Base-by-base conservation (phyloP, 2,888 invertebrate genomes). In the Pristionchus entomophagus region DNA sequence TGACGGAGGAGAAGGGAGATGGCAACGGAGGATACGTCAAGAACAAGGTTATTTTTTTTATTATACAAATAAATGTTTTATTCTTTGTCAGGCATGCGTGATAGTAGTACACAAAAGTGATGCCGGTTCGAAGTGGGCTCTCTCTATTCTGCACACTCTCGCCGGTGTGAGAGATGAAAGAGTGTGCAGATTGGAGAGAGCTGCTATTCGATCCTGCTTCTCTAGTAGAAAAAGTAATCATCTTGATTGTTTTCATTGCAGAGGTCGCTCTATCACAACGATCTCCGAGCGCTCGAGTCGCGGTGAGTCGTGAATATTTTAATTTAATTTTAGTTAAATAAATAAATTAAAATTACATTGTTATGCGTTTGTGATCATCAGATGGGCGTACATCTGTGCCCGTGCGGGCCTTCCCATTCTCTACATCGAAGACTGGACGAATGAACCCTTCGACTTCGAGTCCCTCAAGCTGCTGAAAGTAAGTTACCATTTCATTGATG, bases 351-450 rank as follows among this genome's bases (percentile, higher is more conserved):
- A 14, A n/a, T 56, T n/a, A n/a, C 3, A 29, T n/a, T n/a, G n/a
- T n/a, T n/a, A n/a, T n/a, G n/a, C n/a, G n/a, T n/a, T n/a, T n/a
- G n/a, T n/a, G n/a, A n/a, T n/a, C n/a, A n/a, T 65, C 35, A 65
- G 65, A 3, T 65, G 65, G 65, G 35, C 32, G 1, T 14, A 32
- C 32, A 2, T 3, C 65, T 19, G 19, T 29, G 19, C 14, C 8
- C 32, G 65, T 6, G 35, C 65, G 5, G 17, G 35, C 19, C 19
- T 65, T 14, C 65, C 65, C 17, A 2, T n/a, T n/a, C 35, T 65
- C 17, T 65, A 35, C 65, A 35, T 65, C 35, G 65, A 65, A 35
- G 65, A 65, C 38, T 65, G 65, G 65, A 65, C 65, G 35, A 29
- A 65, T 14, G 65, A 29, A 65, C 32, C 32, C 0, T 32, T 35